Evolutionary conservation across 2,888 invertebrate genomes (phyloP).

Genomic region (Pachydiplax longipennis): DNA sequence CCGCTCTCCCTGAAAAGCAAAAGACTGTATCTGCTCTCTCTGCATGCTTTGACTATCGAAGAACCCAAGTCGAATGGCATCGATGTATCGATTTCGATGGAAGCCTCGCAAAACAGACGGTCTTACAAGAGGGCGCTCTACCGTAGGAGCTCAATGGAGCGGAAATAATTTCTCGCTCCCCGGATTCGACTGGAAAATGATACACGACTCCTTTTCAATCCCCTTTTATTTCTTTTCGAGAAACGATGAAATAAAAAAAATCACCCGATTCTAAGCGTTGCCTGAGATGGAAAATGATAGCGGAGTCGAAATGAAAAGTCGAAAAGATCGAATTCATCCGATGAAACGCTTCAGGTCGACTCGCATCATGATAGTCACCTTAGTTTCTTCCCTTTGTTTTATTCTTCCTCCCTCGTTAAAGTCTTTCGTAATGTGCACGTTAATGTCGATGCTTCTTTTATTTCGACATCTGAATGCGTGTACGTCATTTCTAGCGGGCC

Average conservation of each 20-base stretch:
- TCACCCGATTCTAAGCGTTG: not conserved
- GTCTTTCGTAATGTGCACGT: not conserved
- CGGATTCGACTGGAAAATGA: slow-evolving; percentile 25
- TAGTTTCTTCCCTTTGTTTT: not conserved
- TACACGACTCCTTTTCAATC: not conserved
- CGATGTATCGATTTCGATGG: slow-evolving; percentile 1
- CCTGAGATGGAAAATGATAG: not conserved
- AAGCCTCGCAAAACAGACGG: not conserved
- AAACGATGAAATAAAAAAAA: not conserved
- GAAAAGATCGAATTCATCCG: not conserved
- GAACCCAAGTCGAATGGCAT: not conserved
- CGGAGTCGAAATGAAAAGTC: not conserved
- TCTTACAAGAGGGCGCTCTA: not conserved
- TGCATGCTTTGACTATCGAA: not conserved
- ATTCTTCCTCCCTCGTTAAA: slow-evolving; percentile 4
- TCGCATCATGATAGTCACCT: slow-evolving; percentile 6
- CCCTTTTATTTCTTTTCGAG: not conserved
- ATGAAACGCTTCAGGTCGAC: not conserved
- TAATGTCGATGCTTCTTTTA: not conserved
- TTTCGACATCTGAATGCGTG: not conserved
- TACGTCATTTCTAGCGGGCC: not conserved
- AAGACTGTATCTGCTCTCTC: not conserved
- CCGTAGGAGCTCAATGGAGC: not conserved
- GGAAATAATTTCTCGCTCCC: not conserved
- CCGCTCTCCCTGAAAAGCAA: too few relatives aligned